Conservation (phyloP, 2,888 invertebrate genomes). For the Andricus curvator region DNA sequence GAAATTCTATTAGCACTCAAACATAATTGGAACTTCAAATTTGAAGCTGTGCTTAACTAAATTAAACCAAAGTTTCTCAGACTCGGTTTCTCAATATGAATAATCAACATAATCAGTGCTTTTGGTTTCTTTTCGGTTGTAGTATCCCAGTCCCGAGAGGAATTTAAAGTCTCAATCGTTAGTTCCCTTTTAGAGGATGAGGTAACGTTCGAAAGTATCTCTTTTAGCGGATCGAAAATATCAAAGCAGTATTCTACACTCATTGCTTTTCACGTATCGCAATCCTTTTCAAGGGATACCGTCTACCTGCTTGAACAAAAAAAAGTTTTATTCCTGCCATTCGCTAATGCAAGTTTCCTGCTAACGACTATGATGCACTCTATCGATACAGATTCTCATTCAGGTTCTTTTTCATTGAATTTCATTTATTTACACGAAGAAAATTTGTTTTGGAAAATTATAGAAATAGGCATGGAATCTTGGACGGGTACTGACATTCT, state of each 20-base stretch:
- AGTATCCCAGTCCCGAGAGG: background rate
- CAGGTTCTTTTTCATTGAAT: background rate
- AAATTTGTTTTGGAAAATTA: no score
- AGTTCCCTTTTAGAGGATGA: constrained; percentile 5
- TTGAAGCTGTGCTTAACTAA: background rate
- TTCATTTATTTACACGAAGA: background rate
- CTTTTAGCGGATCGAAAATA: constrained; percentile 24
- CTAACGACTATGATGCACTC: background rate
- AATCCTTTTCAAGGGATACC: constrained; percentile 8
- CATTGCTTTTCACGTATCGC: constrained; percentile 13
- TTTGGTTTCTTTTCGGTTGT: background rate
- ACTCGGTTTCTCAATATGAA: background rate
- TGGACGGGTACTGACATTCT: no score
- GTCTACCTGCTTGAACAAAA: constrained; percentile 6
- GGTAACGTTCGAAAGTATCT: constrained; percentile 17
- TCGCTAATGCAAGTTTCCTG: constrained; percentile 7
- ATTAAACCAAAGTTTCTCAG: background rate
- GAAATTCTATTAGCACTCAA: background rate
- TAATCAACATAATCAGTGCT: background rate
- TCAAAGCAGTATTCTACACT: constrained; percentile 28
- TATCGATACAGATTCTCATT: background rate
- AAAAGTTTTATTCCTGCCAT: constrained; percentile 26
- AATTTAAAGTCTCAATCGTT: constrained; percentile 9
- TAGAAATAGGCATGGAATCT: no score
- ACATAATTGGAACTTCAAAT: background rate